Conservation (phyloP, 2,888 invertebrate genomes). For the Nemotelus pantherinus region DNA sequence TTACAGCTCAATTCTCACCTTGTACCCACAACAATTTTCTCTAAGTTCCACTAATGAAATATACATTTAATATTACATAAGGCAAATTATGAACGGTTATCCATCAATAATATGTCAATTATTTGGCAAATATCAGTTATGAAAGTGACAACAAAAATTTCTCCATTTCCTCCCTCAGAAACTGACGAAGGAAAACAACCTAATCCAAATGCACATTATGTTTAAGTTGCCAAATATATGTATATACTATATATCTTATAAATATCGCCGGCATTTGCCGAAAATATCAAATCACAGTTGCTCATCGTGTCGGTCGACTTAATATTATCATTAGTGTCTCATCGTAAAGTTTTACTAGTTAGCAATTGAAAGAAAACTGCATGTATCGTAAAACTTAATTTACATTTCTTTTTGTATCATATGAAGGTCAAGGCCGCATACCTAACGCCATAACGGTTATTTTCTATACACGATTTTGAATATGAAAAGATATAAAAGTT, state of each 20-base stretch:
- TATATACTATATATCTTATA: too few relatives aligned
- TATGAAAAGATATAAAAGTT: too few relatives aligned
- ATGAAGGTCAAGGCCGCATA: constrained; percentile 37
- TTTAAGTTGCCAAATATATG: too few relatives aligned
- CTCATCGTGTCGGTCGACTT: neutral
- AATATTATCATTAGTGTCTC: neutral
- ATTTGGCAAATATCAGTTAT: neutral
- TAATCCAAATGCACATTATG: too few relatives aligned
- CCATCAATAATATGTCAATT: neutral
- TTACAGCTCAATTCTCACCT: neutral
- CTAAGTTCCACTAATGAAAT: neutral
- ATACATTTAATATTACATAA: neutral
- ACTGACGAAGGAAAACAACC: neutral
- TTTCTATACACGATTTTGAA: too few relatives aligned
- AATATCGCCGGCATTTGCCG: too few relatives aligned
- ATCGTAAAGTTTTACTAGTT: neutral
- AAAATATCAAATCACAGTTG: neutral
- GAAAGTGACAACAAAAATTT: constrained; percentile 14
- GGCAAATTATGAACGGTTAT: neutral
- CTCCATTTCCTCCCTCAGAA: constrained; percentile 9
- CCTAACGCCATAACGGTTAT: neutral
- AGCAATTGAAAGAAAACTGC: constrained; percentile 4
- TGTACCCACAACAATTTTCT: neutral
- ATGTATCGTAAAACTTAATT: constrained; percentile 27
- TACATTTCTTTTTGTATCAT: constrained; percentile 29